Conservation (phyloP, 2,888 invertebrate species). For the Mechanitis mazaeus region DNA sequence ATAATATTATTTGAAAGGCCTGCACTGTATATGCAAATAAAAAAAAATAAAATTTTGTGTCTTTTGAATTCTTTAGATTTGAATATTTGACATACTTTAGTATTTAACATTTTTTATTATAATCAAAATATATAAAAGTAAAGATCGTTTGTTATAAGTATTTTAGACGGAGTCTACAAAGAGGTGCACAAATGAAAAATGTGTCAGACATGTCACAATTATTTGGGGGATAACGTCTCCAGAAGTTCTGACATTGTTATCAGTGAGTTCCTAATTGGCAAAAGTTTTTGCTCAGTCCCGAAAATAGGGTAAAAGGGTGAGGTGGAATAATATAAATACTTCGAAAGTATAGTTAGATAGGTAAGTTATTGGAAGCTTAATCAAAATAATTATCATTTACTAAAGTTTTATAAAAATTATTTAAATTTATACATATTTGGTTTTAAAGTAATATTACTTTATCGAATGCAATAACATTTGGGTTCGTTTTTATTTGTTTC, state of each 20-base stretch:
- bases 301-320: slow-evolving; percentile 17
- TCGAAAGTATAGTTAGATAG: slow-evolving; percentile 1
- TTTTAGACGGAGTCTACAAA: not conserved
- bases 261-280: slow-evolving; percentile 43
- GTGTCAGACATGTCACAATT: slow-evolving; percentile 40
- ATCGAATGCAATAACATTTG: not conserved
- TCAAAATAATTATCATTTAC: not conserved
- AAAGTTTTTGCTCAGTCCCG: slow-evolving; percentile 38
- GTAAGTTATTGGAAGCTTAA: not conserved
- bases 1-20: too few species aligned
- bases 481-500: slow-evolving; percentile 1
- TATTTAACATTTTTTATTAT: too few species aligned
- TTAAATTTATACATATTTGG: slow-evolving; percentile 1
- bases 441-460: slow-evolving; percentile 2
- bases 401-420: not conserved
- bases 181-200: slow-evolving; percentile 24
- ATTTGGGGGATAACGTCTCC: slow-evolving; percentile 38
- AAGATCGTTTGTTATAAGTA: not conserved
- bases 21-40: too few species aligned
- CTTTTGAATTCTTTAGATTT: too few species aligned
- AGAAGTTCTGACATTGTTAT: slow-evolving; percentile 45
- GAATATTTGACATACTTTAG: too few species aligned
- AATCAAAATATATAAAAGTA: not conserved
- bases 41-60: too few species aligned
- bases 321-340: slow-evolving; percentile 24